Base-by-base conservation (phyloP, 2,888 invertebrate genomes). In the Platycheirus albimanus region DNA sequence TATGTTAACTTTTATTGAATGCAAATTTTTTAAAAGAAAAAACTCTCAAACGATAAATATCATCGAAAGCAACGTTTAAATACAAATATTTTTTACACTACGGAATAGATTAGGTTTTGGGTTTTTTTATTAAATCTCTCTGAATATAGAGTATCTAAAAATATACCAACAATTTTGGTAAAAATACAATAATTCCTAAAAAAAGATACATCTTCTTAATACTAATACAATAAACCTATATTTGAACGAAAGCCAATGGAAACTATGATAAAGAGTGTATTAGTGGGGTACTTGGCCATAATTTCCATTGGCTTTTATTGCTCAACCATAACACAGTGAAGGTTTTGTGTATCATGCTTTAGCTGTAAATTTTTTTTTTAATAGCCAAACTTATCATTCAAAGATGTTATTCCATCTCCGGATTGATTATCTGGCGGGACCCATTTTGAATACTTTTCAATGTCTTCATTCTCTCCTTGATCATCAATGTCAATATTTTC, bases 361-460 rank as follows among this genome's bases (percentile, higher is more conserved):
- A 28, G 5, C 43, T 69, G 61, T 15, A 63, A 24, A 63, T 15
- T 33, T 1, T 30, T 20, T 13, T 38, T 10, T 93, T 90, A 96
- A 89, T 96, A 96, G 15, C 96, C 96, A 88, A 92, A 94, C 90
- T 95, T 96, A 38, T 94, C 94, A 91, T 96, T 96, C 38, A 96
- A 91, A 86, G 92, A 92, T 1, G 96, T 96, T 86, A 93, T 92
- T 4, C 96, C 96, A 91, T 96, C 96, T 0, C 96, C 96, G 49
- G 92, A 92, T 90, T 96, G 96, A 87, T 93, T 92, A 85, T 91
- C 87, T 0, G 96, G 96, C 3, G 96, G 96, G 43, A 95, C 90
- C 96, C 97, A 96, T 87, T 93, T 94, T 7, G 94, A 94, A 89
- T 95, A 96, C 87, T 95, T 94, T 72, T 93, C 93, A 17, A 89